Evolutionary conservation across 2,888 invertebrate species (phyloP).

Genomic region (Thera obeliscata): DNA sequence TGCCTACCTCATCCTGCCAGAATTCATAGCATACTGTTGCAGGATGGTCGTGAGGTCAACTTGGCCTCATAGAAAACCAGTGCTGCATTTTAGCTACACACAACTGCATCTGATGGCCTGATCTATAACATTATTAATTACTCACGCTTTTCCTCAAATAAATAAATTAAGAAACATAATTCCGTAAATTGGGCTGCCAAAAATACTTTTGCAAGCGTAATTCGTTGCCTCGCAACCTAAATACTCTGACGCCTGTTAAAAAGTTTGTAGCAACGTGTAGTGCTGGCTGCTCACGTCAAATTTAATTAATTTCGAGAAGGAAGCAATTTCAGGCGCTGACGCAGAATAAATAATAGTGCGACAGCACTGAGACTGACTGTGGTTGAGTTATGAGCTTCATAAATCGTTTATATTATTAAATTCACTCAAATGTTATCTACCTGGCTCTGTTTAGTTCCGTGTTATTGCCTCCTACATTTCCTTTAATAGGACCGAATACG

Average conservation of each 20-base stretch:
- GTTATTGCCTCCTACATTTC: not conserved
- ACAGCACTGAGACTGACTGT: slow-evolving; percentile 33
- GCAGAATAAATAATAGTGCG: slow-evolving; percentile 31
- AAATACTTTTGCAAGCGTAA: slow-evolving; percentile 8
- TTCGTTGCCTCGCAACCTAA: slow-evolving; percentile 16
- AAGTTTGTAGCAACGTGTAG: slow-evolving; percentile 41
- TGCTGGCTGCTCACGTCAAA: slow-evolving; percentile 33
- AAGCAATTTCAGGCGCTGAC: slow-evolving; percentile 36
- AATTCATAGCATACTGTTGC: too few species aligned
- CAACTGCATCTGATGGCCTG: too few species aligned
- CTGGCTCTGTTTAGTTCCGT: slow-evolving; percentile 12
- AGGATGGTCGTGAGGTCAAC: too few species aligned
- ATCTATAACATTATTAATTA: too few species aligned
- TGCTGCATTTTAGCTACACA: too few species aligned
- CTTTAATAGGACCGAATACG: too few species aligned
- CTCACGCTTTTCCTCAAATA: not conserved
- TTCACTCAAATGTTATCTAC: slow-evolving; percentile 22
- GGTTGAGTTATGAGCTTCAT: slow-evolving; percentile 43
- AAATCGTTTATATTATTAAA: slow-evolving; percentile 41
- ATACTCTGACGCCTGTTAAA: slow-evolving; percentile 37
- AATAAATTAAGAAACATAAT: not conserved
- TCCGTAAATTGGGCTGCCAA: not conserved
- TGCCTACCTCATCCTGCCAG: too few species aligned
- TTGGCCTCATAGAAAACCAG: too few species aligned
- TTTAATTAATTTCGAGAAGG: slow-evolving; percentile 41